A percentile compares a stretch with the other conserved stretches of the same genome.
Conservation (phyloP, 2,888 invertebrate genomes). For the Phoronis australis region DNA sequence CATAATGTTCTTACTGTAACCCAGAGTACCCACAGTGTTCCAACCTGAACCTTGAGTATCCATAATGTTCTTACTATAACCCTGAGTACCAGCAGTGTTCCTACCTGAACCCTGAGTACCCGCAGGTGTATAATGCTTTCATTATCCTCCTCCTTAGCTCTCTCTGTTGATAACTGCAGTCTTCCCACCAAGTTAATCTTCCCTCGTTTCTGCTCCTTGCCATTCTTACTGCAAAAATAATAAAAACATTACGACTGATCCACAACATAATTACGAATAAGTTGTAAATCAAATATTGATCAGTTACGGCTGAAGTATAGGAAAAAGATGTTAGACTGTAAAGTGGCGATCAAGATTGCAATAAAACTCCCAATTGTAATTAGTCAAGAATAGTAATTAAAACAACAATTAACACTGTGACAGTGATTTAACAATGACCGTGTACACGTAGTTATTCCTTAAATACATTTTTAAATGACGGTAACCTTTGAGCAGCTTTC, state of each 20-base stretch:
- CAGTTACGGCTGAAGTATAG: not conserved
- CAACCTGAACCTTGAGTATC: no score
- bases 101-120: constrained; percentile 78
- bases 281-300: not conserved
- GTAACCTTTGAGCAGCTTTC: no score
- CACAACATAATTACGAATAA: not conserved
- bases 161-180: constrained; percentile 87
- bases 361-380: not conserved
- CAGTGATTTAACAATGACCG: no score
- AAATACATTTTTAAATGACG: no score
- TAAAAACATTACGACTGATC: constrained; percentile 1
- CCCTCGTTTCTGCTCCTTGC: constrained; percentile 87
- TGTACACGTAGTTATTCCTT: no score
- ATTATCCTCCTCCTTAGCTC: constrained; percentile 94
- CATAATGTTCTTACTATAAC: no score
- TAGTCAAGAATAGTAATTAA: no score
- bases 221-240: constrained; percentile 72
- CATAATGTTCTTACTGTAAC: no score
- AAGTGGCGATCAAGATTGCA: not conserved
- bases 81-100: no score
- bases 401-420: no score
- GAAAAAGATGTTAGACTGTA: not conserved
- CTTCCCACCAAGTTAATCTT: constrained; percentile 95
- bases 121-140: constrained; percentile 96
- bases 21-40: no score